phyloP scores from a whole-genome alignment of 2,888 invertebrate species.

The Tetheella fluctuosa region DNA sequence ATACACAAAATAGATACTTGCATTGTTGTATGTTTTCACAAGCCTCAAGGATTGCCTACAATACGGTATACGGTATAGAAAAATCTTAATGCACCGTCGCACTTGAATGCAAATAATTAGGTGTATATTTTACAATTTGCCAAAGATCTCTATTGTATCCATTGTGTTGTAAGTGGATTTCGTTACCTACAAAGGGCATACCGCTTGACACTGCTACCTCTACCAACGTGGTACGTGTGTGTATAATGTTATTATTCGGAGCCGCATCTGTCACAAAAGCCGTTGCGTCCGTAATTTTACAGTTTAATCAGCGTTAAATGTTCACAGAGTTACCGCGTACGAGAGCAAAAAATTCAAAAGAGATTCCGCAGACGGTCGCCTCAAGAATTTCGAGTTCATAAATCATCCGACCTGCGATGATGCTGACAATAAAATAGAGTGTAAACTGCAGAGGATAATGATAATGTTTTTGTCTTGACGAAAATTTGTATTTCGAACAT shows the following conservation, averaged over 20 bases:
- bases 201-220: constrained; percentile 74
- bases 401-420: constrained; percentile 73
- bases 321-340: constrained; percentile 70
- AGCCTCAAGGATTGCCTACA: constrained; percentile 75
- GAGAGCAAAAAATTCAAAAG: constrained; percentile 58
- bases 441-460: constrained; percentile 30
- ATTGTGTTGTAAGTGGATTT: constrained; percentile 81
- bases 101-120: constrained; percentile 80
- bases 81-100: constrained; percentile 68
- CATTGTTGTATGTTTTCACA: constrained; percentile 77
- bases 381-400: constrained; percentile 69
- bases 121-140: constrained; percentile 83
- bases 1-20: constrained; percentile 49
- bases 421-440: constrained; percentile 52
- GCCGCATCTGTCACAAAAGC: constrained; percentile 82
- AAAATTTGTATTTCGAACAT: not conserved
- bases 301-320: constrained; percentile 85
- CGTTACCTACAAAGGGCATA: constrained; percentile 63
- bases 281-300: constrained; percentile 81
- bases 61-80: constrained; percentile 55
- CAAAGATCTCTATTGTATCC: constrained; percentile 75
- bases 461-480: not conserved
- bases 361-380: constrained; percentile 55
- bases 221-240: constrained; percentile 58
- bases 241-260: constrained; percentile 80